These are phyloP conservation scores for Ecliptopera silaceata DNA, from an alignment of 2,888 invertebrate species.

Conservation along the genomic window DNA sequence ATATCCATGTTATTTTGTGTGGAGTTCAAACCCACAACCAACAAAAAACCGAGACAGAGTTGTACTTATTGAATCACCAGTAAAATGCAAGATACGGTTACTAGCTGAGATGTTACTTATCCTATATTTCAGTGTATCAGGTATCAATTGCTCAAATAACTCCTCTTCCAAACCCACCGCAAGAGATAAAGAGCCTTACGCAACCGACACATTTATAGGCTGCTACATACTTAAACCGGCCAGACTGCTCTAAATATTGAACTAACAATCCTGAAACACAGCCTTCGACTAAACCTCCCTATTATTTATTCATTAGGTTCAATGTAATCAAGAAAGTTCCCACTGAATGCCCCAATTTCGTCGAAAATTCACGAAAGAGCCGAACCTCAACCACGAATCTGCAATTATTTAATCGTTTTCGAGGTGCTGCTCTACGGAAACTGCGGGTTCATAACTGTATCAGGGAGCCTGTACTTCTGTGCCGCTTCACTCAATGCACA, in stretches of 20 bases:
- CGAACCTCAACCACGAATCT: slow-evolving; percentile 64
- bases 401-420: slow-evolving; percentile 77
- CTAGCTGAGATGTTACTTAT: too few relatives aligned
- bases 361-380: slow-evolving; percentile 67
- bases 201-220: slow-evolving; percentile 29
- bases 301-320: slow-evolving; percentile 67
- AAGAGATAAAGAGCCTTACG: slow-evolving; percentile 22
- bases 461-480: slow-evolving; percentile 39
- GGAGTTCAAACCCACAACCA: too few relatives aligned
- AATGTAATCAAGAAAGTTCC: slow-evolving; percentile 69
- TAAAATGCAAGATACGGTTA: too few relatives aligned
- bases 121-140: too few relatives aligned
- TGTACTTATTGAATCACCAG: too few relatives aligned
- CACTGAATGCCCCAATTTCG: slow-evolving; percentile 65
- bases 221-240: slow-evolving; percentile 32
- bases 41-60: too few relatives aligned
- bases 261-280: slow-evolving; percentile 41
- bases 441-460: slow-evolving; percentile 58
- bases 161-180: background rate
- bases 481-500: slow-evolving; percentile 7
- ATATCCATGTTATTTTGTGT: too few relatives aligned
- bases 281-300: slow-evolving; percentile 50
- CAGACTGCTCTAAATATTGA: slow-evolving; percentile 40
- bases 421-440: slow-evolving; percentile 71
- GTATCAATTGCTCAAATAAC: background rate